A percentile compares a stretch with the other conserved stretches of the same genome.
Evolutionary conservation across 2,888 invertebrate species (phyloP).

Genomic region (Steinernema hermaphroditum): DNA sequence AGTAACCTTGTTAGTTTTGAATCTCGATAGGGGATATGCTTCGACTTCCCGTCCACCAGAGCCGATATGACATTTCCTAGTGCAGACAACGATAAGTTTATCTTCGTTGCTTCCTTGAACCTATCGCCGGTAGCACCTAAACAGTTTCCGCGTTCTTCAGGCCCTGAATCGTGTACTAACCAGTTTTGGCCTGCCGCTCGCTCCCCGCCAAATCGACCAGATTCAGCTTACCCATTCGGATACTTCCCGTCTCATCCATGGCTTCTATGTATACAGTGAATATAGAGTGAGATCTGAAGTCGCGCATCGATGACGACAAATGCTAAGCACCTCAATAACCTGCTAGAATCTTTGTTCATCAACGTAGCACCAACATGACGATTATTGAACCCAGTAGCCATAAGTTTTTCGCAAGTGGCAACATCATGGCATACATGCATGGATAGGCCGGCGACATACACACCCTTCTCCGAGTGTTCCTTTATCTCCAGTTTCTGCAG

Average conservation of each 20-base stretch:
- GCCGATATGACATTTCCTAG: conserved; percentile 87
- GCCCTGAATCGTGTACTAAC: background rate
- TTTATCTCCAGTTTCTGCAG: conserved; percentile 74
- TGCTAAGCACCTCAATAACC: conserved; percentile 20
- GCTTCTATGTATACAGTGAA: conserved; percentile 84
- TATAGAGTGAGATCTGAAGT: conserved; percentile 84
- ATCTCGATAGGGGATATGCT: conserved; percentile 81
- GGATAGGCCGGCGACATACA: conserved; percentile 71
- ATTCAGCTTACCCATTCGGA: conserved; percentile 78
- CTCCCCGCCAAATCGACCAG: conserved; percentile 87
- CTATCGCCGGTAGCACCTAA: conserved; percentile 81
- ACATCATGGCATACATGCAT: conserved; percentile 78
- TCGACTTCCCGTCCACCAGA: conserved; percentile 78
- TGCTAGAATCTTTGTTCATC: conserved; percentile 78
- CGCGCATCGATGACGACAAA: too few relatives aligned
- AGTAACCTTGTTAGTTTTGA: conserved; percentile 81
- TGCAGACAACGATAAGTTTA: conserved; percentile 83
- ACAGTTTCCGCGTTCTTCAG: background rate
- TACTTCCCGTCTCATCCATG: conserved; percentile 73
- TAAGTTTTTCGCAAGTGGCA: conserved; percentile 77
- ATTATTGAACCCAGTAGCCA: conserved; percentile 79
- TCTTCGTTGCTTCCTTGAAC: conserved; percentile 85
- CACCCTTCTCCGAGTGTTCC: conserved; percentile 70
- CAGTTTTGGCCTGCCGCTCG: conserved; percentile 80
- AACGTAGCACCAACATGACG: conserved; percentile 82